Percentiles rank a stretch among this genome's conserved stretches.
Conservation (phyloP, 2,113 vertebrate genomes). For the Budorcas taxicolor region DNA sequence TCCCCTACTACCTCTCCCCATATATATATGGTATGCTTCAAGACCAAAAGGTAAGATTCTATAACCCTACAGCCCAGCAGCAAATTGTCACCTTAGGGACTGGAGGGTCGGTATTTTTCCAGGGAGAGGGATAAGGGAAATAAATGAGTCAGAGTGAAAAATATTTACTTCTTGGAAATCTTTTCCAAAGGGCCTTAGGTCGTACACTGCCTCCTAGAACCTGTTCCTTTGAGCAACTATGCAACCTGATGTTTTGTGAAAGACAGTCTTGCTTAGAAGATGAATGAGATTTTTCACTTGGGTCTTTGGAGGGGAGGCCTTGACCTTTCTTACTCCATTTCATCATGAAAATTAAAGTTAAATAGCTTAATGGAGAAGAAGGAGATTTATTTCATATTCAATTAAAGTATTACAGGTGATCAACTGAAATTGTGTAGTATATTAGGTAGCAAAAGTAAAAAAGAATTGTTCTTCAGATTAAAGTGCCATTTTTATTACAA, state of each 20-base stretch:
- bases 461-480: conserved; percentile 42
- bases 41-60: neutral
- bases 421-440: neutral
- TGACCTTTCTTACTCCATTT: conserved; percentile 32
- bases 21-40: neutral
- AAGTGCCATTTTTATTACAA: conserved; percentile 44
- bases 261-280: conserved; percentile 10
- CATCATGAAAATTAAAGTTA: conserved; percentile 52
- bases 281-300: conserved; percentile 20
- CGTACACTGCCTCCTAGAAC: neutral
- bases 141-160: neutral
- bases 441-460: conserved; percentile 46
- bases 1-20: neutral
- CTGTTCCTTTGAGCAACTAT: neutral
- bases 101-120: neutral
- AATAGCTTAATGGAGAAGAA: conserved; percentile 42
- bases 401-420: conserved; percentile 49
- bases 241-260: conserved; percentile 25
- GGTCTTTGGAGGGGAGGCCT: neutral
- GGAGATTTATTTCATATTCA: conserved; percentile 41
- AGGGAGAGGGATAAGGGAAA: neutral
- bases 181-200: conserved; percentile 1
- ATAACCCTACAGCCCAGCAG: neutral
- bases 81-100: neutral
- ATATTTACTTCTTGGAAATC: neutral